Base-by-base conservation (phyloP, 2,797 vertebrate genomes). In the Cossypha dichroa region DNA sequence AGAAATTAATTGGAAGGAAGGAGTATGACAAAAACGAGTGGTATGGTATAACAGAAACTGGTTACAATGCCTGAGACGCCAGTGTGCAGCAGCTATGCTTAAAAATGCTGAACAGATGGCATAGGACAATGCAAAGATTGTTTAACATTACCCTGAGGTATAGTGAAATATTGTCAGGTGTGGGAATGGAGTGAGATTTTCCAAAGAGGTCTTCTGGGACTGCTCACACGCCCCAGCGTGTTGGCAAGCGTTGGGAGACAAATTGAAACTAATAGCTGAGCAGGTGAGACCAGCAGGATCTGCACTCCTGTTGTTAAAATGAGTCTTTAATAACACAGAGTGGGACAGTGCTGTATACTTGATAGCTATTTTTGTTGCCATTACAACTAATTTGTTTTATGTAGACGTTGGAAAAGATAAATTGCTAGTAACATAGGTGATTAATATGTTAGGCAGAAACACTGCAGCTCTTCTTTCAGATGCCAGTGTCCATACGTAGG, bases 101-200 rank as follows among this genome's bases (percentile, higher is more conserved):
- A 83, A 69, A 96, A 97, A 97, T 94, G 92, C 69, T 77, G 90
- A 97, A 96, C 95, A 97, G 94, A 97, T 97, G 97, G 94, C 92
- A 97, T n/a, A 75, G 88, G 90, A 97, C 94, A 97, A 97, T 96
- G 92, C 92, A 94, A 92, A 93, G 91, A 92, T 91, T 97, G 97
- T 97, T 96, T 90, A 91, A 90, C 67, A 38, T 85, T 90, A 93
- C 85, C 64, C 92, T 78, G 79, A 91, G 90, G 95, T 94, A 85
- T 66, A 94, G 79, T 96, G 96, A 97, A 97, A 97, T 89, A 88
- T 43, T 81, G 75, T 94, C 87, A 85, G 94, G 93, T 96, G 94
- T 97, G 94, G 85, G 95, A 97, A 97, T 76, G 94, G 46, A 63
- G 90, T 70, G 89, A 96, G 69, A 74, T 79, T 95, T 96, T 96